Base-by-base conservation (phyloP, 2,888 invertebrate genomes). In the Cataglyphis altisquamis region DNA sequence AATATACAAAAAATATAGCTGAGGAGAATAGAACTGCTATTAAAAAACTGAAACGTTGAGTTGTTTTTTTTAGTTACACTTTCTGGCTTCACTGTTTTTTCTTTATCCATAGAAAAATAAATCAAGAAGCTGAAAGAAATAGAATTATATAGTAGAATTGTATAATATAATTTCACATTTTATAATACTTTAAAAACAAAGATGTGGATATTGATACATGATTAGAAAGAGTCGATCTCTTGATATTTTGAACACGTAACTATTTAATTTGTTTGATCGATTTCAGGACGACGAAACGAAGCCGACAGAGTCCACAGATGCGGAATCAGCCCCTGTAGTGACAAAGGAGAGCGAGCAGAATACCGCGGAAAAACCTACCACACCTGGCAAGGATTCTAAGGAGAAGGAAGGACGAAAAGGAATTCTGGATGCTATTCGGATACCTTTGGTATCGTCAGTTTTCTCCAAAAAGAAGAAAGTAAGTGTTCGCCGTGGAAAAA, bases 351-450 rank as follows among this genome's bases (percentile, higher is more conserved):
- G 87, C 15, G 91, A 88, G 8, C 91, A 92, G 82, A 91, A 92
- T 82, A 89, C 87, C 10, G 84, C 91, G 3, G 94, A 94, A 78
- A 94, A 94, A 82, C 89, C 90, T 21, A 90, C 90, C 15, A 93
- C 93, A 29, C 92, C 93, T 9, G 91, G 86, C 9, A 94, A 94
- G 85, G 94, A 93, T 39, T 78, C 89, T 45, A 92, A 91, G 84
- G 92, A 92, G 52, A 90, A 93, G 84, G 93, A 93, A 89, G 84
- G 88, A 95, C 83, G 90, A 18, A 92, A 87, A 25, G 90, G 96
- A 95, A 94, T 97, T 45, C 93, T 97, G 73, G 96, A 96, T 91
- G 96, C 96, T 85, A 96, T 97, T 87, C 96, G 96, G 89, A 93
- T 96, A 88, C 97, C 97, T n/a, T 95, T 97, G 86, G 96, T 96